Evolutionary conservation across 2,113 vertebrate species (phyloP), one percentile per base, ranked within the genome.

Genomic region (Notechis scutatus): DNA sequence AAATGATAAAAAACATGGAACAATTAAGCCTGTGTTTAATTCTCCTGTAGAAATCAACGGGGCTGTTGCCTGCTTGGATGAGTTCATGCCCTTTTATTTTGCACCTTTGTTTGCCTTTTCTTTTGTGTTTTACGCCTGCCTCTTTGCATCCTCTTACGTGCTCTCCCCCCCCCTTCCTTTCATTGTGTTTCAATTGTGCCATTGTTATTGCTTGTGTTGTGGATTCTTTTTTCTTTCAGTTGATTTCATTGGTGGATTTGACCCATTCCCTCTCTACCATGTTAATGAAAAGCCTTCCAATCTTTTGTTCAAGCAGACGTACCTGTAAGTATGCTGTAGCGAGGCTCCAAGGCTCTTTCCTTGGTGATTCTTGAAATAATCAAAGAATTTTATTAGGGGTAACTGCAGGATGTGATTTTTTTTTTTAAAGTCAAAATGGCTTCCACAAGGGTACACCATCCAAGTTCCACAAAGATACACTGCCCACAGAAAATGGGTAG

Each of bases 181-280:
- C 91, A 85, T 90, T 93, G 95, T 95, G 92, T 91, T 61, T 94
- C 96, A 18, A 26, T 89, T 91, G n/a, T 52, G 59, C 96, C 96
- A 95, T 97, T 95, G 50, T 97, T 96, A 97, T 97, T 52, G 92
- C 88, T 85, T 93, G 69, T 86, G 92, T 93, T 93, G 97, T 97
- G 97, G 96, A 96, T 97, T 97, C 98, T 94, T 21, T 94, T 21
- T 94, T 97, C 95, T 99, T 99, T 98, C 99, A 99, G 99, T 99
- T 98, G 98, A 99, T 99, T 99, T 99, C 98, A 98, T 98, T 98
- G 98, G 98, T 98, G 99, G 98, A 98, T 99, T 98, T 98, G 98
- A 99, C 96, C 98, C 98, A 98, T 98, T 98, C 97, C 98, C 98
- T 97, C 98, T 99, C 98, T 98, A 98, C 98, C 98, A 98, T 98